Conservation (phyloP, 2,888 invertebrate genomes). For the Laothoe populi region DNA sequence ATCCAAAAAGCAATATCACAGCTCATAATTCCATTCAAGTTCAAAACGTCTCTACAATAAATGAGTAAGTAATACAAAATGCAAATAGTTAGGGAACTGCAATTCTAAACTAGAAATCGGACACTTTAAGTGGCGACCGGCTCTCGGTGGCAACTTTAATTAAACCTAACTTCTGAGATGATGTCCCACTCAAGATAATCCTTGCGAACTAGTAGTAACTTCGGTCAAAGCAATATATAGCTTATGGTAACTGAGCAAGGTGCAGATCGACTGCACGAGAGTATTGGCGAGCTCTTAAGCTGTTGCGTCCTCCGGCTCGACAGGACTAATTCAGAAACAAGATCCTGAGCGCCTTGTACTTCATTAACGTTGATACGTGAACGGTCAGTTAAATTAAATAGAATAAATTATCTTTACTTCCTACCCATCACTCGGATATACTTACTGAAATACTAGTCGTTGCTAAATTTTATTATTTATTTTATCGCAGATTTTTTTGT, state of each 20-base stretch:
- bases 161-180: slow-evolving; percentile 77
- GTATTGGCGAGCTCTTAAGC: slow-evolving; percentile 54
- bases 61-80: slow-evolving; percentile 50
- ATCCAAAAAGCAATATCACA: too few relatives aligned
- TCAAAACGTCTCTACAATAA: slow-evolving; percentile 11
- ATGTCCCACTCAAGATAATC: slow-evolving; percentile 71
- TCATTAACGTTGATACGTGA: slow-evolving; percentile 34
- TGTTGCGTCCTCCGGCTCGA: slow-evolving; percentile 63
- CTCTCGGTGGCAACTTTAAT: slow-evolving; percentile 72
- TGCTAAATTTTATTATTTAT: too few relatives aligned
- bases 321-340: slow-evolving; percentile 59
- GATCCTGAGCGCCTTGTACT: slow-evolving; percentile 47
- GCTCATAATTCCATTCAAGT: background rate
- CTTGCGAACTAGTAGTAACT: slow-evolving; percentile 38
- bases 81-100: slow-evolving; percentile 68
- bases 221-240: slow-evolving; percentile 34
- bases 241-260: slow-evolving; percentile 41
- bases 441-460: too few relatives aligned
- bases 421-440: background rate
- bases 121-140: slow-evolving; percentile 62
- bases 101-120: slow-evolving; percentile 63
- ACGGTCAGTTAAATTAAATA: slow-evolving; percentile 11
- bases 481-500: too few relatives aligned
- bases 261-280: slow-evolving; percentile 26
- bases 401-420: slow-evolving; percentile 1